Conservation (phyloP, 2,797 vertebrate genomes). For the Rhynchotus rufescens region DNA sequence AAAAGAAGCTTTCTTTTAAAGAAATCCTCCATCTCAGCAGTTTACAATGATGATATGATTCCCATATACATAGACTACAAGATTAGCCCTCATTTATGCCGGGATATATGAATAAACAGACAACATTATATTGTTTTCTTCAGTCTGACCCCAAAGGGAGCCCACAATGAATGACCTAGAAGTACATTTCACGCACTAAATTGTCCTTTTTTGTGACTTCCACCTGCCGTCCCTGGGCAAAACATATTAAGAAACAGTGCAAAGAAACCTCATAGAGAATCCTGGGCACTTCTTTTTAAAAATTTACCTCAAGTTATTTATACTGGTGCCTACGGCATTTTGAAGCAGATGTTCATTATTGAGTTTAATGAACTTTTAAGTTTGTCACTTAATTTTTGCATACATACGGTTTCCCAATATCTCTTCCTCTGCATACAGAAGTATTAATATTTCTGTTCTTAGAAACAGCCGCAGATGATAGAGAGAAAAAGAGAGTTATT, state of each 20-base stretch:
- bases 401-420: not conserved
- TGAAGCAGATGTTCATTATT: not conserved
- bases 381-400: not conserved
- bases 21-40: not conserved
- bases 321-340: not conserved
- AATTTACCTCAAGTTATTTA: not conserved
- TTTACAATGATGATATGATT: not conserved
- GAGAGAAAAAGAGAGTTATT: not conserved
- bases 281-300: not conserved
- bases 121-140: not conserved
- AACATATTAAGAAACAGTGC: not conserved
- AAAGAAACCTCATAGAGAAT: not conserved
- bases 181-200: not conserved
- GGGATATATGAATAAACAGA: not conserved
- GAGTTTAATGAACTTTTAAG: not conserved
- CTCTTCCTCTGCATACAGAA: not conserved
- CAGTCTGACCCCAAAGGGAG: not conserved
- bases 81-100: not conserved
- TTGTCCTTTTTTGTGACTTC: not conserved
- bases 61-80: not conserved
- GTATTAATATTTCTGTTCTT: not conserved
- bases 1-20: not conserved
- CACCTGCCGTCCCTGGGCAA: not conserved
- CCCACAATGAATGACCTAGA: not conserved
- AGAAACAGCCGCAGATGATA: conserved; percentile 9